Conservation (phyloP, 2,113 vertebrate genomes). For the Alexandromys fortis region DNA sequence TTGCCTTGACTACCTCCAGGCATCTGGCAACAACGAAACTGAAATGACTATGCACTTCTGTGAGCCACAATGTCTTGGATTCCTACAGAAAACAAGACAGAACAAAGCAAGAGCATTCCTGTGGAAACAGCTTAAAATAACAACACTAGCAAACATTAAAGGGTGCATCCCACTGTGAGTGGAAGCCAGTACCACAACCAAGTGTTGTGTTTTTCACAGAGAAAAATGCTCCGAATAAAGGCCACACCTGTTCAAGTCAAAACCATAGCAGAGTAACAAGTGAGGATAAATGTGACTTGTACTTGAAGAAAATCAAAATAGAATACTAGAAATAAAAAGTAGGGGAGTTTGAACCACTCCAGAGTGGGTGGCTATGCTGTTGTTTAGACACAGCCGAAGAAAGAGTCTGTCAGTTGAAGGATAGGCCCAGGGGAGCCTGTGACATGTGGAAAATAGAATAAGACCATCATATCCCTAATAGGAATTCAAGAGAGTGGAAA, state of each 20-base stretch:
- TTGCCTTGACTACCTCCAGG: neutral
- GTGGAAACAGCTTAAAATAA: neutral
- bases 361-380: neutral
- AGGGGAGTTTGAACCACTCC: neutral
- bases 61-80: neutral
- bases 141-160: neutral
- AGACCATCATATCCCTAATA: neutral
- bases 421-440: neutral
- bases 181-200: neutral
- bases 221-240: neutral
- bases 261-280: neutral
- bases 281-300: neutral
- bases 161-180: neutral
- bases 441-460: neutral
- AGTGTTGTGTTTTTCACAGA: neutral
- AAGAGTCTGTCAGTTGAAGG: neutral
- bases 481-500: neutral
- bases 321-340: neutral
- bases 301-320: slow-evolving; percentile 1
- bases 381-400: slow-evolving; percentile 16
- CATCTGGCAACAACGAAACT: neutral
- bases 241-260: neutral
- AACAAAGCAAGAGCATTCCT: neutral
- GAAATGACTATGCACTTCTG: neutral
- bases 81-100: neutral